A percentile compares a stretch with the other conserved stretches of the same genome.
Conservation (phyloP, 1,140 invertebrate species). For the Leptinotarsa lineolata region DNA sequence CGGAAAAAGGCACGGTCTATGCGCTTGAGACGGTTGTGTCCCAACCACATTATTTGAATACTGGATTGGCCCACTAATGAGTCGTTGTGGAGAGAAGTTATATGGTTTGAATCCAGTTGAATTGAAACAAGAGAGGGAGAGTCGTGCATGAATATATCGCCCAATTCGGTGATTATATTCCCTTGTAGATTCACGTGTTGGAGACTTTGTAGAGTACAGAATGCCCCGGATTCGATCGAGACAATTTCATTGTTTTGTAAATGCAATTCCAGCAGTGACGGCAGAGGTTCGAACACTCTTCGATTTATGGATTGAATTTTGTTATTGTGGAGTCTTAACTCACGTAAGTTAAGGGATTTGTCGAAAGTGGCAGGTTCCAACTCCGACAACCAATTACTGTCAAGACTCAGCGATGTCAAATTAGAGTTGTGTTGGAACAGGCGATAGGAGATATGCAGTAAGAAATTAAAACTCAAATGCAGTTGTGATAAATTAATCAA, state of each 20-base stretch:
- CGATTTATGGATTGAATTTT: constrained; percentile 72
- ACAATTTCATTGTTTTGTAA: constrained; percentile 85
- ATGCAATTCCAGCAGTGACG: constrained; percentile 80
- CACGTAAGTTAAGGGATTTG: constrained; percentile 72
- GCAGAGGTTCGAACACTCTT: constrained; percentile 80
- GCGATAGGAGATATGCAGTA: constrained; percentile 72
- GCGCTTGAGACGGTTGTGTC: constrained; percentile 77
- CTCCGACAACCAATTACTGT: constrained; percentile 85
- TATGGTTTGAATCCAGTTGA: constrained; percentile 81
- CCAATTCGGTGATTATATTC: constrained; percentile 75
- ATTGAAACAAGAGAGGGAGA: constrained; percentile 80
- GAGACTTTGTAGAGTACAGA: constrained; percentile 79
- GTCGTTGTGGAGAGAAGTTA: constrained; percentile 76
- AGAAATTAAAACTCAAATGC: constrained; percentile 85
- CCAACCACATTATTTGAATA: constrained; percentile 85
- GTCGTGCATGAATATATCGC: constrained; percentile 78
- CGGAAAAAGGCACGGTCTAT: constrained; percentile 74
- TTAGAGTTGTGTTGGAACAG: constrained; percentile 75
- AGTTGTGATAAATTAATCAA: constrained; percentile 78
- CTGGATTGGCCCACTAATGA: constrained; percentile 77
- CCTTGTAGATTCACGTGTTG: constrained; percentile 87
- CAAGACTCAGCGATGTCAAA: constrained; percentile 82
- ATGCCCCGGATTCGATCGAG: constrained; percentile 79
- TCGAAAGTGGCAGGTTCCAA: constrained; percentile 80
- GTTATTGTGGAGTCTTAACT: constrained; percentile 88